Conservation (phyloP, 1,140 invertebrate genomes). For the Brachionus rubens region DNA sequence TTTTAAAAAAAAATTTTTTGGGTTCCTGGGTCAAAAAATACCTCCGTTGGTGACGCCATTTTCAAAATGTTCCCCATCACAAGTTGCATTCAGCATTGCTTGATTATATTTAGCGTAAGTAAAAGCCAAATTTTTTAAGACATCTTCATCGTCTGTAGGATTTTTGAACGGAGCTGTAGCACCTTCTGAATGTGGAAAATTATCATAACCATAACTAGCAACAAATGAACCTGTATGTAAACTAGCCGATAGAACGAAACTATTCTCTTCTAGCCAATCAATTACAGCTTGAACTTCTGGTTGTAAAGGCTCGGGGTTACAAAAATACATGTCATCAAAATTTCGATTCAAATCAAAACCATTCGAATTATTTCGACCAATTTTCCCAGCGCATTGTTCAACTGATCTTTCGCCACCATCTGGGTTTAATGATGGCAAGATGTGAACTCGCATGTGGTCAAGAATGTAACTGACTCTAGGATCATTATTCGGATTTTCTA, state of each 20-base stretch:
- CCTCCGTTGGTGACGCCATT: constrained; percentile 10
- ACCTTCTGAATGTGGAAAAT: background rate
- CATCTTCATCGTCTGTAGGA: background rate
- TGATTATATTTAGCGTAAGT: background rate
- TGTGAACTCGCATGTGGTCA: constrained; percentile 74
- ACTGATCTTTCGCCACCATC: constrained; percentile 62
- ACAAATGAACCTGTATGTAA: constrained; percentile 88
- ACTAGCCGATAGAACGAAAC: constrained; percentile 93
- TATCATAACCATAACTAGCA: constrained; percentile 72
- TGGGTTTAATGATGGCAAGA: constrained; percentile 84
- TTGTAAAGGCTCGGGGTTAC: constrained; percentile 59
- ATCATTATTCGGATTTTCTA: constrained; percentile 70
- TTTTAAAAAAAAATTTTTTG: background rate
- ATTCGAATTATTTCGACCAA: constrained; percentile 79
- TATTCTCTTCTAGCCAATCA: constrained; percentile 77
- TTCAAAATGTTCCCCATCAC: background rate
- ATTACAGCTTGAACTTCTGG: constrained; percentile 87
- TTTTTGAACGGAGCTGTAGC: background rate
- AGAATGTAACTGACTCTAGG: constrained; percentile 69
- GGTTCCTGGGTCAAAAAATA: background rate
- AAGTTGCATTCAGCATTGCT: background rate
- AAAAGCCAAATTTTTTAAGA: background rate
- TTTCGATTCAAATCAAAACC: constrained; percentile 87
- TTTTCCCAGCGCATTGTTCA: constrained; percentile 52
- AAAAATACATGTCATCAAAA: constrained; percentile 74